Percentiles rank a stretch among this genome's conserved stretches.
These are phyloP conservation scores for Drosophila macrothrix DNA, from an alignment of 2,888 invertebrate genomes.

Conservation along the genomic window DNA sequence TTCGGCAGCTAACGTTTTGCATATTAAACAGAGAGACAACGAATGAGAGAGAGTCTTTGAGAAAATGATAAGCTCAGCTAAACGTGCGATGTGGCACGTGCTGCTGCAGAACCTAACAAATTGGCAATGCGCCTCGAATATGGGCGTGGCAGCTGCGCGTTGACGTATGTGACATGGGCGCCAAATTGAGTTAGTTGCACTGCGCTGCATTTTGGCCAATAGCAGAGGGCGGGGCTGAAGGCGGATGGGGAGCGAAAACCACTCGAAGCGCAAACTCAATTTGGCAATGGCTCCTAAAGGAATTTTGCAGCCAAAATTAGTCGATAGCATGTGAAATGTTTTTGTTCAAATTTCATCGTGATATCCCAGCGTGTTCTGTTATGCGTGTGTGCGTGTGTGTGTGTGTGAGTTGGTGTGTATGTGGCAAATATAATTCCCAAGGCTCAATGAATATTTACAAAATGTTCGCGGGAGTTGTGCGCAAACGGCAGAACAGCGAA, in stretches of 20 bases:
- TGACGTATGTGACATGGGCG: conserved; percentile 79
- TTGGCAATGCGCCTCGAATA: conserved; percentile 60
- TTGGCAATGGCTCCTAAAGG: conserved; percentile 56
- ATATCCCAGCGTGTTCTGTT: neutral
- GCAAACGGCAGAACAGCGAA: conserved; percentile 7
- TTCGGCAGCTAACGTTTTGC: conserved; percentile 75
- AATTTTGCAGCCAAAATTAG: conserved; percentile 68
- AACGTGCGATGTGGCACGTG: conserved; percentile 77
- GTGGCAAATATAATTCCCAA: conserved; percentile 31
- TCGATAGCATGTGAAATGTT: conserved; percentile 59
- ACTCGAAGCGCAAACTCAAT: conserved; percentile 69
- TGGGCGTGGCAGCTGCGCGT: conserved; percentile 70
- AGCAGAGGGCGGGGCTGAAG: too few relatives aligned
- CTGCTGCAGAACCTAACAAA: conserved; percentile 74
- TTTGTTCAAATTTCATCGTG: conserved; percentile 33
- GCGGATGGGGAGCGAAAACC: conserved; percentile 14
- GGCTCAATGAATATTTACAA: conserved; percentile 52
- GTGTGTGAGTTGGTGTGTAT: conserved; percentile 5
- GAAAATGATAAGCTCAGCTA: conserved; percentile 81
- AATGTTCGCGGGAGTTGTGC: conserved; percentile 14
- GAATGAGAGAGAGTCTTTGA: conserved; percentile 52
- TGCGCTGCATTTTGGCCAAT: conserved; percentile 49
- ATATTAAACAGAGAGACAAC: conserved; percentile 67
- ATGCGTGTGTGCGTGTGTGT: neutral
- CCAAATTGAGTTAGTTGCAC: conserved; percentile 75